These are phyloP conservation scores for Crotalus horridus DNA, from an alignment of 2,113 vertebrate genomes.

Conservation along the genomic window DNA sequence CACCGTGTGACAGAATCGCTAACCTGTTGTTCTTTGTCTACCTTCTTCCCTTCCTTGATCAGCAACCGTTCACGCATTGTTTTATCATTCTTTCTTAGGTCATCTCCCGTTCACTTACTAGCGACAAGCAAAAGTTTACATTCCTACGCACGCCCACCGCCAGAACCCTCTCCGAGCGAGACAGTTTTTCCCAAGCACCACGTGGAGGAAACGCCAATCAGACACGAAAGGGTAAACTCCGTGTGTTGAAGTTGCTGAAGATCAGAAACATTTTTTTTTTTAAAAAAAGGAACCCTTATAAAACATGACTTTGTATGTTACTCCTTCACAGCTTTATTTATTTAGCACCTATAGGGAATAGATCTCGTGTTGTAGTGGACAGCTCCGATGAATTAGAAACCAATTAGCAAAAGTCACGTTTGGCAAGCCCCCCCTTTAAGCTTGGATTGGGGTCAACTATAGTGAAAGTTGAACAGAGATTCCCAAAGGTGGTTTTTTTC, in stretches of 20 bases:
- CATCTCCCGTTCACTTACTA: slow-evolving; percentile 97
- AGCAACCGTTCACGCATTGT: background rate
- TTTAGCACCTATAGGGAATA: background rate
- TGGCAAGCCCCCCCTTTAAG: background rate
- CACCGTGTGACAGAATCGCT: background rate
- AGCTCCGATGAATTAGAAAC: background rate
- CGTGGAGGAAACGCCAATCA: slow-evolving; percentile 76
- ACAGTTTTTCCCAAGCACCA: slow-evolving; percentile 79
- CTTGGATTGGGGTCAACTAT: background rate
- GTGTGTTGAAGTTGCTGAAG: slow-evolving; percentile 8
- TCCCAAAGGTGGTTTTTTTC: background rate
- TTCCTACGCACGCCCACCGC: slow-evolving; percentile 97
- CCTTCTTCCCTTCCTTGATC: background rate
- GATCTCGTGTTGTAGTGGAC: background rate
- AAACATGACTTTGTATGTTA: background rate
- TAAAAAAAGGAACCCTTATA: background rate
- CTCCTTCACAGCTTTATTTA: background rate
- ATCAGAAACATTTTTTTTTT: slow-evolving; percentile 3
- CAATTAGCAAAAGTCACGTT: background rate
- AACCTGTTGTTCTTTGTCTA: background rate
- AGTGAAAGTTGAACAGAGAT: background rate
- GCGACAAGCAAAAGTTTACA: slow-evolving; percentile 99
- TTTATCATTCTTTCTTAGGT: slow-evolving; percentile 71
- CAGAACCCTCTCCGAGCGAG: slow-evolving; percentile 79
- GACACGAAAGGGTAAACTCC: slow-evolving; percentile 75